Evolutionary conservation across 2,888 invertebrate genomes (phyloP), one percentile per base, ranked within the genome.

Genomic region (Synanthedon myopaeformis): DNA sequence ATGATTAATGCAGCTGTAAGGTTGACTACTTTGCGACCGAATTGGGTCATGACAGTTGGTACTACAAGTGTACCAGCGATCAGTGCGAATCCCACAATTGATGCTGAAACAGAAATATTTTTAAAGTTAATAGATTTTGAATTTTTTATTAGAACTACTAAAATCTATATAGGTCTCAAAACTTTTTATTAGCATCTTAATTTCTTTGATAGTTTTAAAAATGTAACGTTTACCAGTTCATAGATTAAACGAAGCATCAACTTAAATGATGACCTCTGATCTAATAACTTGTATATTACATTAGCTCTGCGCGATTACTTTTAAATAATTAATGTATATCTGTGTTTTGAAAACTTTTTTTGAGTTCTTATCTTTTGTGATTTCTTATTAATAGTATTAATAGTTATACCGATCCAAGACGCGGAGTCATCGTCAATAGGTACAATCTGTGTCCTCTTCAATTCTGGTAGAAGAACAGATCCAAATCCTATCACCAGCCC

Each of bases 391-490:
- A 35, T 3, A 23, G 23, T 35, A 2, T 35, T 35, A 35, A 35
- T 3, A 23, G 23, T 23, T 52, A n/a, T 54, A 67, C 65, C 87
- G 58, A 88, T 81, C 85, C 86, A 86, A 13, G 85, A 83, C 3
- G 71, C 72, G 56, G 84, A 66, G 19, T 74, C 70, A 17, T 63
- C 56, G 41, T 64, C 68, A 6, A 80, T 70, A 12, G 57, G 59
- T n/a, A 79, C 68, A 3, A 63, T 64, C 17, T 65, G 60, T 3
- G 59, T 56, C 2, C 57, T 51, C 56, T 72, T 64, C 35, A 89
- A 67, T 62, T 89, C 88, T 1, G 89, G 88, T n/a, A 89, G 62
- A 42, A 89, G 63, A 28, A 88, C 74, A 3, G 89, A 84, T 8
- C 88, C 88, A 61, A 80, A 89, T 1, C 89, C 89, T 17, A 61